Evolutionary conservation across 2,888 invertebrate species (phyloP).

Genomic region (Petrolisthes manimaculis): DNA sequence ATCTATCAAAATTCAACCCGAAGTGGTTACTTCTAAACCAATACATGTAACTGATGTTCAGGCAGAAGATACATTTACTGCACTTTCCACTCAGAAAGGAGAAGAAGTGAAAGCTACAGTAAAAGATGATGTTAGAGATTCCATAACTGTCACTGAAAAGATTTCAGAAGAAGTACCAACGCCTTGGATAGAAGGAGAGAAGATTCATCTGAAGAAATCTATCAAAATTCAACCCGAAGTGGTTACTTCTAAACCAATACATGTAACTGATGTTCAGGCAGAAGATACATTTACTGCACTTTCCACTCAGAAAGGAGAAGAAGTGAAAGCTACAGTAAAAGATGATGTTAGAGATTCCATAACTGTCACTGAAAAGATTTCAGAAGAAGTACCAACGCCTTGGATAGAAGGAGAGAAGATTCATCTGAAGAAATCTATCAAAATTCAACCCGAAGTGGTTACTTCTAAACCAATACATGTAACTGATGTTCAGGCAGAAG

Average conservation of each 20-base stretch:
- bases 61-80: constrained; percentile 6
- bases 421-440: not conserved
- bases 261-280: constrained; percentile 6
- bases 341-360: constrained; percentile 7
- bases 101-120: constrained; percentile 11
- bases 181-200: constrained; percentile 10
- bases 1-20: constrained; percentile 2
- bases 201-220: constrained; percentile 5
- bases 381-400: constrained; percentile 22
- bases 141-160: constrained; percentile 22
- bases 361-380: constrained; percentile 18
- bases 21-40: constrained; percentile 14
- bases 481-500: constrained; percentile 19
- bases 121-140: constrained; percentile 2
- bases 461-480: constrained; percentile 12
- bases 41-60: constrained; percentile 14
- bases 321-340: constrained; percentile 13
- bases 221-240: constrained; percentile 9
- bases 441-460: constrained; percentile 12
- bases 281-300: constrained; percentile 15
- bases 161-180: constrained; percentile 20
- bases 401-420: constrained; percentile 18
- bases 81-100: constrained; percentile 8
- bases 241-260: constrained; percentile 9
- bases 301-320: constrained; percentile 12